These are phyloP conservation scores for Drosophila sp. DNA, from an alignment of 1,140 invertebrate genomes.

Conservation along the genomic window DNA sequence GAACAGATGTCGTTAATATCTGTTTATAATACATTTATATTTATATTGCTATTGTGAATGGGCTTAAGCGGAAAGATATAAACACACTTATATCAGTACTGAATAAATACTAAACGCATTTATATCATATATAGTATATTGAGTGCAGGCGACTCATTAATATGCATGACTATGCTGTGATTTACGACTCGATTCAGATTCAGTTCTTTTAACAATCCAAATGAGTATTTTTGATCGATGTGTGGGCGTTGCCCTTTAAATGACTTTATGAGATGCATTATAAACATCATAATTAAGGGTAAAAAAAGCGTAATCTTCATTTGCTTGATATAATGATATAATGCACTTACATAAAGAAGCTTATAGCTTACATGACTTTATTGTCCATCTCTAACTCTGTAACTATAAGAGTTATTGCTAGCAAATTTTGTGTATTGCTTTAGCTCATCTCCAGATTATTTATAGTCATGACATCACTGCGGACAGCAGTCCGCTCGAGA, in stretches of 20 bases:
- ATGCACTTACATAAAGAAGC: too few species aligned
- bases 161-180: conserved; percentile 9
- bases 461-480: conserved; percentile 8
- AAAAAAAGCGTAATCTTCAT: too few species aligned
- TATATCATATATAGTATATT: conserved; percentile 10
- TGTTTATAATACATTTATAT: conserved; percentile 23
- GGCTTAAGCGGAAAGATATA: conserved; percentile 33
- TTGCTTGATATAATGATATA: too few species aligned
- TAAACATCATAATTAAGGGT: too few species aligned
- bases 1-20: conserved; percentile 19
- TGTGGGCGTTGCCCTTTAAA: conserved; percentile 39
- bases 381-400: conserved; percentile 3
- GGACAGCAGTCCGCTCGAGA: too few species aligned
- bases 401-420: conserved; percentile 9
- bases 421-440: conserved; percentile 4
- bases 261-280: background rate
- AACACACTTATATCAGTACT: conserved; percentile 9
- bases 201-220: background rate
- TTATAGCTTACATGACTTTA: too few species aligned
- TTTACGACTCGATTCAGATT: conserved; percentile 27
- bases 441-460: too few species aligned
- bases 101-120: background rate
- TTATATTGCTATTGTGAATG: conserved; percentile 35
- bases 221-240: conserved; percentile 1
- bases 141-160: conserved; percentile 28